A percentile compares a stretch with the other conserved stretches of the same genome.
These are phyloP conservation scores for Columba guinea DNA, from an alignment of 2,797 vertebrate genomes.

Conservation along the genomic window DNA sequence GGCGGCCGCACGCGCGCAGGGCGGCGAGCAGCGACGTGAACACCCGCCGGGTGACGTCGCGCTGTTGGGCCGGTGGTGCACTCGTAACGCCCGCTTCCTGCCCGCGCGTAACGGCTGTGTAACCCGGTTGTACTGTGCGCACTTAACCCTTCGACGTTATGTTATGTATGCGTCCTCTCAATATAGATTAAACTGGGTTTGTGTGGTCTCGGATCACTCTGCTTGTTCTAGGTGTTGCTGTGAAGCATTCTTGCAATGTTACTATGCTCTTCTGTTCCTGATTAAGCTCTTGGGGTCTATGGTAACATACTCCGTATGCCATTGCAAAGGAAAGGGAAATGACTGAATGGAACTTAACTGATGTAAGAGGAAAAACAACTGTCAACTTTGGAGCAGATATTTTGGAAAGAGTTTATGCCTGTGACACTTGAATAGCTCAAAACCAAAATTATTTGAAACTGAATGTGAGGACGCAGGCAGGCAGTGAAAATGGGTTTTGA, in stretches of 20 bases:
- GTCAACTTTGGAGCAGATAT: not conserved
- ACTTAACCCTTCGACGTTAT: accelerated
- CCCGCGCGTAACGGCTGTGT: accelerated
- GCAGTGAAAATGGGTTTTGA: not conserved
- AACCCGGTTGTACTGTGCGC: accelerated
- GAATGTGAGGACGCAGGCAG: not conserved
- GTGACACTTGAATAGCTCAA: not conserved
- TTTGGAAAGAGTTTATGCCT: not conserved
- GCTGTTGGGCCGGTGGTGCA: not conserved
- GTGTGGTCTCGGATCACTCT: not conserved
- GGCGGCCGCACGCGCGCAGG: not conserved
- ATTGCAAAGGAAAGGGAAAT: no score
- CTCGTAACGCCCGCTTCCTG: not conserved
- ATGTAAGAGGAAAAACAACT: not conserved
- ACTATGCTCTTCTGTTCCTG: accelerated
- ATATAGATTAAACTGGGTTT: not conserved
- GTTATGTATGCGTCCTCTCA: accelerated
- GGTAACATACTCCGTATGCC: accelerated
- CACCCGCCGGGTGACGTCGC: not conserved
- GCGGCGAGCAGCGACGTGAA: not conserved
- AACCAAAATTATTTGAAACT: not conserved
- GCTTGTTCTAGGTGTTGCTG: not conserved
- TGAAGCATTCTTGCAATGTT: not conserved
- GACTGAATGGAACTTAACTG: not conserved
- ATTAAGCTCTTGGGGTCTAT: accelerated